phyloP scores from a whole-genome alignment of 2,113 vertebrate species.

The Parus major region DNA sequence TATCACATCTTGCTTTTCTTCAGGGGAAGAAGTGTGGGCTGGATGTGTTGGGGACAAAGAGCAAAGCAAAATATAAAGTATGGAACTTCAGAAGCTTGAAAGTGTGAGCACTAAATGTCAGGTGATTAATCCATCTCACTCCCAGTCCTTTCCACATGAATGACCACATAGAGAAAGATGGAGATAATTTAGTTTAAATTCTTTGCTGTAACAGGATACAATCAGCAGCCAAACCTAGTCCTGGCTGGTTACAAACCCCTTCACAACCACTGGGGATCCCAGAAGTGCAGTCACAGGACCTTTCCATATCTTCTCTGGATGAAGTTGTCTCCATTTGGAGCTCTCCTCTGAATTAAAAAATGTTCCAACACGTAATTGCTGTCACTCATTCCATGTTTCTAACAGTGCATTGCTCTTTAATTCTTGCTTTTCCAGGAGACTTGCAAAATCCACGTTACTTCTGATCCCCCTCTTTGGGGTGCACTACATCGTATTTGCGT shows the following conservation, averaged over 20 bases:
- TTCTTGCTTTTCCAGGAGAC: constrained; percentile 45
- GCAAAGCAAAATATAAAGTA: not conserved
- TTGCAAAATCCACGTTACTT: constrained; percentile 70
- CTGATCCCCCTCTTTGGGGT: constrained; percentile 74
- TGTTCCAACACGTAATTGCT: fast-evolving
- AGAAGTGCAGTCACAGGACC: not conserved
- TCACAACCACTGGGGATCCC: not conserved
- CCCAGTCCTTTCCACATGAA: not conserved
- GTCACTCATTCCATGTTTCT: not conserved
- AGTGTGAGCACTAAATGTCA: not conserved
- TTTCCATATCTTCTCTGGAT: not conserved
- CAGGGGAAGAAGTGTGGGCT: not conserved
- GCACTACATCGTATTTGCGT: constrained; percentile 69
- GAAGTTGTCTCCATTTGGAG: not conserved
- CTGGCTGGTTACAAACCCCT: not conserved
- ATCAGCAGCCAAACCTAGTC: not conserved
- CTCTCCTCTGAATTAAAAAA: not conserved
- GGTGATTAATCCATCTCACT: not conserved
- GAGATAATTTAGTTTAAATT: not conserved
- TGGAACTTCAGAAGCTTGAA: not conserved
- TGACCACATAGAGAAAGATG: not conserved
- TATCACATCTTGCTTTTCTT: not conserved
- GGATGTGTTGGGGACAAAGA: not conserved
- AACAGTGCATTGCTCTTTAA: not conserved
- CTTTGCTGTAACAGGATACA: not conserved